These are phyloP conservation scores for Oreochromis tanganicae DNA, from an alignment of 2,113 vertebrate genomes.

Conservation along the genomic window DNA sequence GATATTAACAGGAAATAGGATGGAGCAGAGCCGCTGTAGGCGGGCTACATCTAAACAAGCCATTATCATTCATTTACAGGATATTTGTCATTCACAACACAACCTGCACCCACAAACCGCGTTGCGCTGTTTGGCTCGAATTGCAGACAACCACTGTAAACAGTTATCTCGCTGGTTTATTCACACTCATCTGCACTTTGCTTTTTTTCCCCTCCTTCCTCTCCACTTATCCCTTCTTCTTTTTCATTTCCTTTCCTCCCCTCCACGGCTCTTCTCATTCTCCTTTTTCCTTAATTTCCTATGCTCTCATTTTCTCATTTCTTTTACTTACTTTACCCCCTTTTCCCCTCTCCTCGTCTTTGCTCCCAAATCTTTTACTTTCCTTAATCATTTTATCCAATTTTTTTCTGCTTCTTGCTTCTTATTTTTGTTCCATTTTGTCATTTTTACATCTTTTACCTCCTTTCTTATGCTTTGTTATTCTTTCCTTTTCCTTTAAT, in stretches of 20 bases:
- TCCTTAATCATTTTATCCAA: background rate
- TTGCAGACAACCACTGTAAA: background rate
- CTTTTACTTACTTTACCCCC: background rate
- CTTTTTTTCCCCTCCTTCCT: background rate
- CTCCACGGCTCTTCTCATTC: background rate
- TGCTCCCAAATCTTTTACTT: background rate
- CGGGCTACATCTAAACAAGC: conserved; percentile 41
- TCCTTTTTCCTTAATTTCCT: background rate
- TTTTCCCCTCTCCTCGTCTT: background rate
- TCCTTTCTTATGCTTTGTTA: background rate
- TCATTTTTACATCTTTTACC: background rate
- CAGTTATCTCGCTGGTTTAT: background rate
- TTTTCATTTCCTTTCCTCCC: background rate
- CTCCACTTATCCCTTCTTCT: background rate
- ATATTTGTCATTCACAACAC: conserved; percentile 58
- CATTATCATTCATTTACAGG: conserved; percentile 58
- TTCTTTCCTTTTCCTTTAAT: background rate
- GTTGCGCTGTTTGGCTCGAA: conserved; percentile 19
- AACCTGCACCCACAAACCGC: conserved; percentile 11
- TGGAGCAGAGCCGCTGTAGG: conserved; percentile 38
- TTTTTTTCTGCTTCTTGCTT: background rate
- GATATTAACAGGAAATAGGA: conserved; percentile 63
- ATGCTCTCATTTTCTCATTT: background rate
- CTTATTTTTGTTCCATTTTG: background rate
- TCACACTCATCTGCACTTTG: background rate